Percentiles rank a stretch among this genome's conserved stretches.
Conservation (phyloP, 2,113 vertebrate genomes). For the Mobula birostris region DNA sequence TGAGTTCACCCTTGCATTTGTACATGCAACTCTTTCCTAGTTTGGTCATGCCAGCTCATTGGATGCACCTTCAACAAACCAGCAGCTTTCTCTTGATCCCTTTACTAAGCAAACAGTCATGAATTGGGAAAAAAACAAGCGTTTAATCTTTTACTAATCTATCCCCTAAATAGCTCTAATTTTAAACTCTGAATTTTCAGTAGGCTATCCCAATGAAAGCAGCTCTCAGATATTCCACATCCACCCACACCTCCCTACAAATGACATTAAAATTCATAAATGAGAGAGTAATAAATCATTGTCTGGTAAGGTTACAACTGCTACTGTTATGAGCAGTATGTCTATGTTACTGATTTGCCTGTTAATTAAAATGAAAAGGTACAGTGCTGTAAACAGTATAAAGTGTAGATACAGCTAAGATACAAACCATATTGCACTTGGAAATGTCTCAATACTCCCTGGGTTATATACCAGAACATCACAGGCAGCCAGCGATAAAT, state of each 20-base stretch:
- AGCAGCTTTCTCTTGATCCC: not conserved
- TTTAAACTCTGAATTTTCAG: conserved; percentile 22
- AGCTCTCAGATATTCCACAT: not conserved
- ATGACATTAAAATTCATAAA: conserved; percentile 38
- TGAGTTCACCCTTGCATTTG: not conserved
- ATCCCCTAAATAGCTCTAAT: not conserved
- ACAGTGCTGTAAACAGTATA: conserved; percentile 30
- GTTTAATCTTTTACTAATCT: conserved; percentile 11
- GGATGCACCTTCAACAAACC: not conserved
- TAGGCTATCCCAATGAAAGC: not conserved
- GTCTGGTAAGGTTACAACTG: conserved; percentile 6
- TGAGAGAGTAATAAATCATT: not conserved
- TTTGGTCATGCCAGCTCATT: conserved; percentile 12
- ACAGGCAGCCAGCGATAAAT: conserved; percentile 24
- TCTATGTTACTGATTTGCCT: not conserved
- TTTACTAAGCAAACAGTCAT: not conserved
- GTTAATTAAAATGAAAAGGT: not conserved
- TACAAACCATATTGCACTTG: conserved; percentile 36
- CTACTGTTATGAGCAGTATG: not conserved
- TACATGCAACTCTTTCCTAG: not conserved
- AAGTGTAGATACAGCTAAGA: conserved; percentile 33
- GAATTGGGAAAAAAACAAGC: not conserved
- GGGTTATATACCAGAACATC: not conserved
- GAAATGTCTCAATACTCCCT: conserved; percentile 31
- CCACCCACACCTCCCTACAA: conserved; percentile 41